Evolutionary conservation across 2,113 vertebrate genomes (phyloP).

Genomic region (Grammomys dolichurus): DNA sequence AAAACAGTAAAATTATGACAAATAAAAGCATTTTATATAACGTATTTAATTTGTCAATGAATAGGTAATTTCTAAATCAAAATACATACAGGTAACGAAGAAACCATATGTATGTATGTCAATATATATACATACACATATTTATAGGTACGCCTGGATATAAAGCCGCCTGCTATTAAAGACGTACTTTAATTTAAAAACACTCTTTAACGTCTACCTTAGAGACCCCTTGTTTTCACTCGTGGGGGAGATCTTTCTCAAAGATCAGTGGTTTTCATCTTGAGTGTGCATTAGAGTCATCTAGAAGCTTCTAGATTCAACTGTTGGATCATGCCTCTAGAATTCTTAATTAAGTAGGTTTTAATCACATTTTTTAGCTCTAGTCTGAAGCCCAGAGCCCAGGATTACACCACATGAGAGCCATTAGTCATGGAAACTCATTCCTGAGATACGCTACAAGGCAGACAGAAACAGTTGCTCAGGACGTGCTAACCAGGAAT

Average conservation of each 20-base stretch:
- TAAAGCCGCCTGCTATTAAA: not conserved
- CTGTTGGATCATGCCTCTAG: not conserved
- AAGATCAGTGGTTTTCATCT: not conserved
- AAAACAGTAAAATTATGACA: not conserved
- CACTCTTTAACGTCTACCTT: not conserved
- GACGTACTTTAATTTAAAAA: constrained; percentile 15
- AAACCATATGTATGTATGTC: not conserved
- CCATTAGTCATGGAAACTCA: too few relatives aligned
- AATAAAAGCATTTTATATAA: not conserved
- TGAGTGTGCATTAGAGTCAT: not conserved
- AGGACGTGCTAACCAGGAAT: not conserved
- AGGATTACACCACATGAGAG: not conserved
- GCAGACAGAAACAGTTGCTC: not conserved
- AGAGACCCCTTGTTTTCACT: not conserved
- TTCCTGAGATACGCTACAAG: not conserved
- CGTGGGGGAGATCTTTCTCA: not conserved
- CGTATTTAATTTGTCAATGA: not conserved
- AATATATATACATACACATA: not conserved
- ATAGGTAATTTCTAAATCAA: not conserved
- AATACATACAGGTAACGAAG: not conserved
- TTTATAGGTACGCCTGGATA: not conserved
- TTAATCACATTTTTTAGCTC: not conserved
- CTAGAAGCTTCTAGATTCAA: not conserved
- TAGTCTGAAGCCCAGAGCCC: not conserved
- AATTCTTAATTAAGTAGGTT: not conserved